These are phyloP conservation scores for Eurytoma californica DNA, from an alignment of 2,888 invertebrate genomes.

Conservation along the genomic window DNA sequence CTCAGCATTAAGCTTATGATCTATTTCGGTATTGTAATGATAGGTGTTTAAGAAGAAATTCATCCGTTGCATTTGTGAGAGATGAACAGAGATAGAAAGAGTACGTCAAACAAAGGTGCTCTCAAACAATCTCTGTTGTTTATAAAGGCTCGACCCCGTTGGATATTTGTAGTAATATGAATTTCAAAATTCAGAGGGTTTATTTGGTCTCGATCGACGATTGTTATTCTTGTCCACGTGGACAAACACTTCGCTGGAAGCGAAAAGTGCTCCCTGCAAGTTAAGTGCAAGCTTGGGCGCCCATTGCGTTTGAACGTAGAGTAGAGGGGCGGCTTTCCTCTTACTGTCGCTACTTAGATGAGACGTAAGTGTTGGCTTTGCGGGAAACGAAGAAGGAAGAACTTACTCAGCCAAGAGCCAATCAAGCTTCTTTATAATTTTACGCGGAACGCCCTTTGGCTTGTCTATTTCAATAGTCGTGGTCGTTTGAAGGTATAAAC, in stretches of 20 bases:
- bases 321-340: neutral
- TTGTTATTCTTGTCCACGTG: conserved; percentile 57
- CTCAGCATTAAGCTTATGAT: conserved; percentile 16
- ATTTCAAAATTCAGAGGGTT: conserved; percentile 48
- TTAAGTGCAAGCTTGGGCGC: conserved; percentile 37
- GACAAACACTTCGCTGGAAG: conserved; percentile 42
- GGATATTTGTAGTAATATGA: conserved; percentile 51
- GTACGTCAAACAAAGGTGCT: conserved; percentile 13
- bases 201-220: conserved; percentile 48
- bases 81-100: neutral
- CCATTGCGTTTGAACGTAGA: neutral
- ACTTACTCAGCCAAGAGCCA: conserved; percentile 12
- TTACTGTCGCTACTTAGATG: neutral
- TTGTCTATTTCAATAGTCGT: neutral
- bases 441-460: conserved; percentile 11
- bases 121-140: conserved; percentile 45
- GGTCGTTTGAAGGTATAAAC: neutral
- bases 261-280: conserved; percentile 31
- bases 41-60: conserved; percentile 21
- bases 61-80: neutral
- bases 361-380: neutral
- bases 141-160: conserved; percentile 30
- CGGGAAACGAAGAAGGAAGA: conserved; percentile 1
- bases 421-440: conserved; percentile 27
- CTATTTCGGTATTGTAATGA: conserved; percentile 37